Base-by-base conservation (phyloP, 2,797 vertebrate genomes). In the Zenarchopterus dispar region DNA sequence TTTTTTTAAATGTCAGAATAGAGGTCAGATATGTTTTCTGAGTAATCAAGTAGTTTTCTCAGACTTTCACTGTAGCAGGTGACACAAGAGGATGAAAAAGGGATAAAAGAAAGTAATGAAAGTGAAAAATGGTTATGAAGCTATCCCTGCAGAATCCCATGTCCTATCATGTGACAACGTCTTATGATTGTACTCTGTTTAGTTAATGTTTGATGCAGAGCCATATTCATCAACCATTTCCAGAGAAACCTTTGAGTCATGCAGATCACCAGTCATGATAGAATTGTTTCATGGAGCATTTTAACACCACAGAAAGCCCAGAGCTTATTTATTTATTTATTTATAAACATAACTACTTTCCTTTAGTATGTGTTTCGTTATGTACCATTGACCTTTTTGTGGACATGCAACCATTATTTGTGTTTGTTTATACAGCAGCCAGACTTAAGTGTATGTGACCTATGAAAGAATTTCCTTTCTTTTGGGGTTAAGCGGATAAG, bases 161-260 rank as follows among this genome's bases (percentile, higher is more conserved):
- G 21, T 62, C 7, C 17, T 8, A 23, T 68, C 61, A 57, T 61
- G 58, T 82, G 77, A 82, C 58, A 17, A 0, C 4, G 58, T 75
- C 71, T 70, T 53, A 7, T 75, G 72, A 71, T 51, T 77, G 56
- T 33, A 50, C 52, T 36, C 18, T 60, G 18, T 42, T 17, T 21
- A 24, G 89, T 89, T 90, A 91, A 90, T 91, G 61, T 87, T 91
- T 89, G 64, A 80, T 75, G 21, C 1, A 4, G 50, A 51, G 56
- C 48, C 47, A 53, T 77, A 80, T 71, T 81, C 85, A 81, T 87
- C 84, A 83, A 86, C 31, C 2, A 1, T 55, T 62, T 33, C 33
- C 44, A 75, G 56, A 66, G 65, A 58, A 84, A 88, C 87, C 88
- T 89, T 88, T 90, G 89, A 74, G 75, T 75, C 56, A 0, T 66